Evolutionary conservation across 2,797 vertebrate genomes (phyloP), one percentile per base, ranked within the genome.

Genomic region (Iguana delicatissima): DNA sequence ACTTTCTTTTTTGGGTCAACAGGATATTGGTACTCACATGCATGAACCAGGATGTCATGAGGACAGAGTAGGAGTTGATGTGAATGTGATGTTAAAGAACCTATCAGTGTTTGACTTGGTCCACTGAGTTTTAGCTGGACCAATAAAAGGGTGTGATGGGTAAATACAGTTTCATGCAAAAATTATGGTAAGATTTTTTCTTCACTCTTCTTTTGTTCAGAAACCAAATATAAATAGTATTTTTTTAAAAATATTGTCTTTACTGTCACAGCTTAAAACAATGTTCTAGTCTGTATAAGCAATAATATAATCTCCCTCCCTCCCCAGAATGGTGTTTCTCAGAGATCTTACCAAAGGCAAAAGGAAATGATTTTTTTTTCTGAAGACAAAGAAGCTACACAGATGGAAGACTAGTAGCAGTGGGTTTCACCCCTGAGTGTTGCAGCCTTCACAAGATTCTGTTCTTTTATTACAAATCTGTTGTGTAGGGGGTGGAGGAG

Each of bases 391-490:
- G 38, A 93, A 93, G 91, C 93, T 96, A 94, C 94, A 96, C 96
- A 97, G 97, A 97, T 97, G 97, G 97, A 97, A 96, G 95, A 97
- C 96, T 97, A 96, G 96, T 96, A 96, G 96, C 97, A 96, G 67
- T 96, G 96, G 95, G 96, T 95, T 97, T 97, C 96, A 97, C 96
- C 97, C 96, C 96, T 97, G 96, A 96, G 96, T 96, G 95, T 93
- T 96, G 94, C 97, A 97, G 95, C 96, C 96, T 97, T 96, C 95
- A 96, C 92, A 97, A 86, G 93, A 96, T 95, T 97, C 96, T 97
- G 96, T 97, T 98, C 96, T 97, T 97, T 97, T 93, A 96, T 96
- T 97, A 97, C 95, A 97, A 97, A 97, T 97, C 97, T 97, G 97
- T 97, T 97, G 97, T 97, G 97, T 97, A 93, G 96, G 96, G 97